Evolutionary conservation across 2,888 invertebrate genomes (phyloP).

Genomic region (Andrena fulva): DNA sequence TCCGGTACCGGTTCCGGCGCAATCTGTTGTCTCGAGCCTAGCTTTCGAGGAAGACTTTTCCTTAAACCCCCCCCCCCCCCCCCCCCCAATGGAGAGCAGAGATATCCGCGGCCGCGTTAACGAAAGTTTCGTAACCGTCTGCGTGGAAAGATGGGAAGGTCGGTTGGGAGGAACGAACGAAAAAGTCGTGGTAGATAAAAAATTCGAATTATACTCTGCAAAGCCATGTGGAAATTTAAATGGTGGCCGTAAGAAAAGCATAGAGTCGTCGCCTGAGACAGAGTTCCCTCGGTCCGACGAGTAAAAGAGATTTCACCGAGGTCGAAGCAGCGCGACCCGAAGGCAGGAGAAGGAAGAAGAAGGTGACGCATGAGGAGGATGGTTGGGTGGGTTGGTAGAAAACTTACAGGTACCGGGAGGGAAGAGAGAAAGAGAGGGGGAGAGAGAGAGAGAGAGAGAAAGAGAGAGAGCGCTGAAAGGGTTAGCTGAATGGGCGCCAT

Average conservation of each 20-base stretch:
- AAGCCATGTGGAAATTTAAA: conserved; percentile 64
- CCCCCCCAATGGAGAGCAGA: background rate
- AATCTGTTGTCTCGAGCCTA: background rate
- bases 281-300: conserved; percentile 61
- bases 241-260: conserved; percentile 53
- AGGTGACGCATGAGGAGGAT: conserved; percentile 58
- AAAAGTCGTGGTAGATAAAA: conserved; percentile 49
- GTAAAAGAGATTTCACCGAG: conserved; percentile 71
- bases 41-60: conserved; percentile 9
- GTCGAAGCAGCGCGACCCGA: conserved; percentile 41
- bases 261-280: conserved; percentile 58
- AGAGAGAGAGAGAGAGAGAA: conserved; percentile 67
- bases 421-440: conserved; percentile 57
- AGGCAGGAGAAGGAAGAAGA: conserved; percentile 44
- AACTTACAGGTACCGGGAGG: conserved; percentile 58
- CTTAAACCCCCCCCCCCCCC: conserved; percentile 8
- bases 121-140: conserved; percentile 48
- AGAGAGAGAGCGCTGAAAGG: conserved; percentile 76
- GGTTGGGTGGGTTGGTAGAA: conserved; percentile 56
- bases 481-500: conserved; percentile 81
- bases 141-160: conserved; percentile 6
- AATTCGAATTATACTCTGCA: conserved; percentile 55
- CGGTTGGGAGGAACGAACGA: conserved; percentile 15
- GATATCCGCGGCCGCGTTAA: conserved; percentile 19
- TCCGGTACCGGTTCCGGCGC: background rate